Evolutionary conservation across 2,113 vertebrate genomes (phyloP), one percentile per base, ranked within the genome.

Genomic region (Phalacrocorax aristotelis): DNA sequence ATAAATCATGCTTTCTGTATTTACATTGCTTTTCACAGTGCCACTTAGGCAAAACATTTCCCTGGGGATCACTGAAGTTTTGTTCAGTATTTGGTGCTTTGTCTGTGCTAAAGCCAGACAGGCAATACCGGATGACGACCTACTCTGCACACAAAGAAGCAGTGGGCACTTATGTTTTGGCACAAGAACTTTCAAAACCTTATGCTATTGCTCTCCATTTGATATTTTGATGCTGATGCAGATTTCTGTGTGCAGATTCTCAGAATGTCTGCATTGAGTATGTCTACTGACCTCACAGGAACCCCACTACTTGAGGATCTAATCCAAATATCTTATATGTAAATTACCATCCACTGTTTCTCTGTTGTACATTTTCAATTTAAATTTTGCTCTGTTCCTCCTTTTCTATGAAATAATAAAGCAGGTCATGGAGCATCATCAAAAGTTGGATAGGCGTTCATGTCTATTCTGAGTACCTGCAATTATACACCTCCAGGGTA

Each of bases 381-480:
- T 58, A 77, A 48, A 54, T 77, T 88, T 90, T 83, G 7, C 18
- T 89, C 30, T 78, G 9, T 60, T 91, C 34, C 10, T 88, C 38
- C 62, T 51, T 83, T 65, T 61, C 55, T 60, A 2, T 81, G 42
- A 87, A 84, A 68, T 84, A 82, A 71, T 61, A 80, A 58, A 60
- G 22, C 42, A 91, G 91, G 70, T 92, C 51, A 79, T 77, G 30
- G 80, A 80, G n/a, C 64, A 91, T 77, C 40, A 88, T 61, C 20
- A 65, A 69, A 88, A 79, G 15, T 83, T 36, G 51, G 71, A 65
- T 85, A 91, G 74, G 11, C 14, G 70, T 95, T 86, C 36, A 10
- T 76, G 58, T 94, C 40, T 95, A 15, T 97, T 97, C 62, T 72
- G 51, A 96, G 90, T 38, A 91, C 66, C 54, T 93, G 70, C 44